phyloP scores from a whole-genome alignment of 2,113 vertebrate species.

The Rhinichthys klamathensis region DNA sequence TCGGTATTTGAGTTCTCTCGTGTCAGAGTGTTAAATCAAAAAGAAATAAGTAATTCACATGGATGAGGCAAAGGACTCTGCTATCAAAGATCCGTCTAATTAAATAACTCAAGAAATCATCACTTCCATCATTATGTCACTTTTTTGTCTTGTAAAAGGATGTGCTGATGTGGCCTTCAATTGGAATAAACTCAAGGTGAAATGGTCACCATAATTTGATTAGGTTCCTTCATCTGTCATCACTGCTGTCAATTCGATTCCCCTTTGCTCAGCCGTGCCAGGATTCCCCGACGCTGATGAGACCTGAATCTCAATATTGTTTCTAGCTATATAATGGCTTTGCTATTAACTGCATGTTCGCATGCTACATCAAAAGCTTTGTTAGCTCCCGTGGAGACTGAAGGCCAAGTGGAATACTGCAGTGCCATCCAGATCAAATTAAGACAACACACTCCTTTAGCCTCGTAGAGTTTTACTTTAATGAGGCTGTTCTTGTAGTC shows the following conservation, averaged over 20 bases:
- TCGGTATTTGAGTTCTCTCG: background rate
- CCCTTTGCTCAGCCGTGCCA: conserved; percentile 9
- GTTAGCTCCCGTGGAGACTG: conserved; percentile 30
- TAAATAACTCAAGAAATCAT: conserved; percentile 39
- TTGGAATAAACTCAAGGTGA: conserved; percentile 44
- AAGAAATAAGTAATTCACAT: background rate
- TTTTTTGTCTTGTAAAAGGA: conserved; percentile 28
- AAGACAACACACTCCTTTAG: conserved; percentile 22
- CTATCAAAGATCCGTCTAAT: conserved; percentile 34
- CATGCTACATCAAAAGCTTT: conserved; percentile 33
- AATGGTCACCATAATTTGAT: conserved; percentile 51
- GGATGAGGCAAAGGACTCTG: conserved; percentile 24
- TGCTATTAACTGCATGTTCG: conserved; percentile 26
- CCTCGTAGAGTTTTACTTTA: conserved; percentile 3
- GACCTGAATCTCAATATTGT: conserved; percentile 49
- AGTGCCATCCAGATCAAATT: conserved; percentile 41
- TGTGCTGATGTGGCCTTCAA: conserved; percentile 27
- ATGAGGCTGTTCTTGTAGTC: conserved; percentile 16
- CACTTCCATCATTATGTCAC: conserved; percentile 13
- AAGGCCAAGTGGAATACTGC: conserved; percentile 24
- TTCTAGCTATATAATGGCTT: conserved; percentile 41
- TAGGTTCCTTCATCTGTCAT: conserved; percentile 43
- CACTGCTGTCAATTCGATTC: conserved; percentile 48
- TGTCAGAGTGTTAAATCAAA: conserved; percentile 9
- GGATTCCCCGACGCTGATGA: conserved; percentile 18